Evolutionary conservation across 2,888 invertebrate genomes (phyloP), one percentile per base, ranked within the genome.

Genomic region (Drosophila parthenogenetica): DNA sequence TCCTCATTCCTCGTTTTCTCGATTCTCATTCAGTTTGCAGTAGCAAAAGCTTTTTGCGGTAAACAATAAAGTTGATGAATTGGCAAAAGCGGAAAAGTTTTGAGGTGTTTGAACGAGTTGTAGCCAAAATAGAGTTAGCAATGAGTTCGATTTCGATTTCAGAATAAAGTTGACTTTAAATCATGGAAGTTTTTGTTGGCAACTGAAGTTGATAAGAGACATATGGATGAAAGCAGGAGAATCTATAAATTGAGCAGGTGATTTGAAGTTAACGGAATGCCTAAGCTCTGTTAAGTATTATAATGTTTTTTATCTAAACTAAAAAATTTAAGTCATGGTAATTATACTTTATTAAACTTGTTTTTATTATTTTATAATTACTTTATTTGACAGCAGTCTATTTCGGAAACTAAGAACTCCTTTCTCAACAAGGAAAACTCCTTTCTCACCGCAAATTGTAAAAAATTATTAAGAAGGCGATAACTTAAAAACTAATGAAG

Each of bases 41-140:
- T 5, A 22, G 22, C 29, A 29, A 29, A 29, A 29, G 29, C 29
- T 29, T 29, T 29, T 57, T 70, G 73, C 43, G 53, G 69, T 57
- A 54, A 81, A 59, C 69, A 81, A 79, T 72, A 77, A 77, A 79
- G 72, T 69, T 81, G 79, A 83, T 81, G 83, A 76, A 68, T 82
- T 66, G 65, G 65, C 65, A 50, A 37, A 67, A 78, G 59, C 64
- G 64, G 49, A 37, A 46, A 60, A 49, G 59, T 53, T 63, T n/a
- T 35, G 37, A 54, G 39, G 48, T 57, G 63, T 58, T 70, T 49
- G 45, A 32, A 22, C 37, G 32, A 61, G 70, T 60, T 61, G 54
- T 13, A 14, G 5, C 5, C 14, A 29, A 46, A 14, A 29, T 32
- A 8, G 46, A 46, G n/a, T 39, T 22, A 11, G 13, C 32, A 51